Base-by-base conservation (phyloP, 2,888 invertebrate species). In the Orthosia incerta region DNA sequence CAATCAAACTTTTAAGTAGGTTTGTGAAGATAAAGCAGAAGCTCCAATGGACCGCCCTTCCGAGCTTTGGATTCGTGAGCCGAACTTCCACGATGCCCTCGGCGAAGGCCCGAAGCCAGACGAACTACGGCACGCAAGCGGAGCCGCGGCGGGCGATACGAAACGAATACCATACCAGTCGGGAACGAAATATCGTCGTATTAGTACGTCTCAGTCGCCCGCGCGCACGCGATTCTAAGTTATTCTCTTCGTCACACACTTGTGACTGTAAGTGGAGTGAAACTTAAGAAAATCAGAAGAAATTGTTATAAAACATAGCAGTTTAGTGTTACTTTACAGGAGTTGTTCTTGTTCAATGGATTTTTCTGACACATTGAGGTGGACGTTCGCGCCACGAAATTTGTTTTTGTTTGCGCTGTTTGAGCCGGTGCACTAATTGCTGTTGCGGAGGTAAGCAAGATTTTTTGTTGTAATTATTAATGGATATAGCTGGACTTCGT, bases 231-330 rank as follows among this genome's bases (percentile, higher is more conserved):
- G 87, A 87, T 82, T 71, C 84, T 89, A 92, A 93, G 89, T 94
- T 93, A 93, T 92, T 93, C 92, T 92, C 93, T 92, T 93, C 94
- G 93, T 93, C 94, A 91, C 91, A 91, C 86, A 87, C 76, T 90
- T 93, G 93, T 94, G 93, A 94, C 94, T 91, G 90, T 86, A 92
- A 93, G 94, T 94, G 94, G 88, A 94, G 95, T 96, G 94, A 93
- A 93, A 91, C 87, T 91, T 86, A 89, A 89, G 85, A 83, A 88
- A 85, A 88, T 83, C 84, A 79, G 67, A 85, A 85, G 73, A 88
- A 86, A 85, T 88, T 82, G 79, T 86, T 84, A 51, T 80, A 45
- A 80, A 77, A 79, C 74, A 81, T 77, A 85, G 71, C 83, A 48
- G 70, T 75, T 83, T 72, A 81, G 82, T 86, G 83, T 80, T 85